These are phyloP conservation scores for Omphaloscelis lunosa DNA, from an alignment of 2,888 invertebrate species.

Conservation along the genomic window DNA sequence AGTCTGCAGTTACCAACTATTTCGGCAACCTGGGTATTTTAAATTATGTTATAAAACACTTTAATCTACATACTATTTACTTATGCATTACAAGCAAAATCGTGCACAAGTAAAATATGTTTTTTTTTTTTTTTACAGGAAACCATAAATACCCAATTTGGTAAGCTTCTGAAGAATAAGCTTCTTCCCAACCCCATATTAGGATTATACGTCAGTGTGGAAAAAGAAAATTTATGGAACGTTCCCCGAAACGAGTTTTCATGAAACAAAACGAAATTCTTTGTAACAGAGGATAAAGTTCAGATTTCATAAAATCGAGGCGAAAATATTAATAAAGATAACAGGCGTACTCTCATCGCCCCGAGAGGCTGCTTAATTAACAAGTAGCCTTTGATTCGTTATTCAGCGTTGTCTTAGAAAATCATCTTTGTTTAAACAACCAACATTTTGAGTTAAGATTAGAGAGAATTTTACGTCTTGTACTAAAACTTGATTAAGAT, in stretches of 20 bases:
- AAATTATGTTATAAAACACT: neutral
- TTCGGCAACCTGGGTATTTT: neutral
- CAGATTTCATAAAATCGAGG: constrained; percentile 48
- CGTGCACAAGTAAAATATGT: neutral
- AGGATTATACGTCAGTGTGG: constrained; percentile 29
- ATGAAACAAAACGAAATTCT: constrained; percentile 45
- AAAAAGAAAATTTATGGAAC: constrained; percentile 43
- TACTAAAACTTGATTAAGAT: constrained; percentile 38
- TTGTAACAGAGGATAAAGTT: constrained; percentile 53
- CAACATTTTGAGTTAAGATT: constrained; percentile 56
- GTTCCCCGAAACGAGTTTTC: constrained; percentile 15
- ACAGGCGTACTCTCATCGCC: constrained; percentile 50
- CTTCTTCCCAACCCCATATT: constrained; percentile 6
- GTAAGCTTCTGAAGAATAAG: neutral
- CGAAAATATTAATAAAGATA: constrained; percentile 52
- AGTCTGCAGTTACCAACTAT: neutral
- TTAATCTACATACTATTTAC: neutral
- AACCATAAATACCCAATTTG: constrained; percentile 9
- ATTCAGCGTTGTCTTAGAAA: constrained; percentile 64
- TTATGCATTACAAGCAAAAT: neutral
- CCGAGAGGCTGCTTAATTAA: constrained; percentile 69
- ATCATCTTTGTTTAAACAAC: constrained; percentile 64
- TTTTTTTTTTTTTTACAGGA: neutral
- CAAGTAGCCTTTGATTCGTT: constrained; percentile 66
- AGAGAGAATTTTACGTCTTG: constrained; percentile 41